Conservation (phyloP, 2,888 invertebrate genomes). For the Atherix ibis region DNA sequence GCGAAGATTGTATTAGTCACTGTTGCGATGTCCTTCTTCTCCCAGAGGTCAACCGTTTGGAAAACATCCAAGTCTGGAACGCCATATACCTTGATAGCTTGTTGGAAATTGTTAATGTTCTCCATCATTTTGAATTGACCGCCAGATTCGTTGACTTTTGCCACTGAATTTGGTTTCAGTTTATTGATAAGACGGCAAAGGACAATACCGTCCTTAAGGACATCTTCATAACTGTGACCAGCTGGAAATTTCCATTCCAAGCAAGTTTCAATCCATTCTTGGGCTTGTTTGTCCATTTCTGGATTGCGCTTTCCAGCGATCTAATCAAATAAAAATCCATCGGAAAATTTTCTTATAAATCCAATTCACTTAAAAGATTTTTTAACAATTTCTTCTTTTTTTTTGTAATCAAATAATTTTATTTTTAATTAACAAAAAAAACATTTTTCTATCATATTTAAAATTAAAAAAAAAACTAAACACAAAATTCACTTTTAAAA, state of each 20-base stretch:
- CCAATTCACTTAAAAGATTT: neutral
- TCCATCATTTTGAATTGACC: constrained; percentile 99
- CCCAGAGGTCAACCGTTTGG: constrained; percentile 94
- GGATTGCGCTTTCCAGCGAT: constrained; percentile 70
- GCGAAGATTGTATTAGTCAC: constrained; percentile 75
- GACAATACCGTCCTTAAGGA: constrained; percentile 79
- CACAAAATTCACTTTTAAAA: too few relatives aligned
- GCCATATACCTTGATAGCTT: constrained; percentile 73
- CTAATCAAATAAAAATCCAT: constrained; percentile 38
- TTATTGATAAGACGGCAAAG: constrained; percentile 92
- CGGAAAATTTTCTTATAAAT: neutral
- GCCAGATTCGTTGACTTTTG: constrained; percentile 84
- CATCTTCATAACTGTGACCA: constrained; percentile 69
- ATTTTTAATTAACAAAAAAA: too few relatives aligned
- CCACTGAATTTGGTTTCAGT: constrained; percentile 69
- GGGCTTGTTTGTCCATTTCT: constrained; percentile 70
- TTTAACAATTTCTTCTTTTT: too few relatives aligned
- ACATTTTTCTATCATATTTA: too few relatives aligned
- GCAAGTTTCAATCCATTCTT: constrained; percentile 82
- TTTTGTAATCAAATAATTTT: too few relatives aligned
- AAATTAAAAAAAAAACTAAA: too few relatives aligned
- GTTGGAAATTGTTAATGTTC: constrained; percentile 88
- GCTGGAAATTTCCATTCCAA: constrained; percentile 78
- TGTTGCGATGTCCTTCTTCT: constrained; percentile 78
- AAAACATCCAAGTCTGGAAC: constrained; percentile 84